Evolutionary conservation across 2,888 invertebrate genomes (phyloP), one percentile per base, ranked within the genome.

Genomic region (Xestia xanthographa): DNA sequence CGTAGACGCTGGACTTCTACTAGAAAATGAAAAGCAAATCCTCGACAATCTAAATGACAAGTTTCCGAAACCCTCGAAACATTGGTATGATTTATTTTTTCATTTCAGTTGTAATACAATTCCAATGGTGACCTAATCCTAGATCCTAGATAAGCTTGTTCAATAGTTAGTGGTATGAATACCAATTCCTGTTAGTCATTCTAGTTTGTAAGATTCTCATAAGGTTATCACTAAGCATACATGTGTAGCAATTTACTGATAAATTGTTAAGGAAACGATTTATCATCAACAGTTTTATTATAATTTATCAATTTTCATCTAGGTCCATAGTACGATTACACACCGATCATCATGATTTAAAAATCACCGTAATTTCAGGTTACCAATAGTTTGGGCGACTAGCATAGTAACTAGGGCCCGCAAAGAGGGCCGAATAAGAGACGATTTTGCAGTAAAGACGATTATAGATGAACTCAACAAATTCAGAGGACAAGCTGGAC

Each of bases 391-490:
- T 20, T 99, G 99, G 99, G 98, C 98, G 1, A 98, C 98, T 1
- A 98, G 98, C 93, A 98, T 99, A 88, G 98, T 99, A 79, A 98
- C 98, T 0, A 96, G 98, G 84, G 98, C 99, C 6, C 97, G 98
- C n/a, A 98, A 98, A 91, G 99, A 99, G 94, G 98, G 98, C 26
- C 97, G 98, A 87, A 98, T 99, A 90, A 97, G 98, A 79, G 98
- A 98, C 88, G 99, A 99, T 93, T 99, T 99, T 91, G 99, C 99
- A 0, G 98, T 99, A 0, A 98, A 99, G 93, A 99, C 99, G 8
- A 97, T 99, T 72, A 97, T 98, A 86, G 98, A 98, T 91, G 98
- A 98, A 94, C 94, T 99, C 75, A 98, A 98, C 92, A 98, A 98
- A 90, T 98, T 98, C 91, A 97, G 98, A 87, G 98, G 98, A 26